Evolutionary conservation across 1,140 invertebrate genomes (phyloP), one percentile per base, ranked within the genome.

Genomic region (Protaetia brevitarsis): DNA sequence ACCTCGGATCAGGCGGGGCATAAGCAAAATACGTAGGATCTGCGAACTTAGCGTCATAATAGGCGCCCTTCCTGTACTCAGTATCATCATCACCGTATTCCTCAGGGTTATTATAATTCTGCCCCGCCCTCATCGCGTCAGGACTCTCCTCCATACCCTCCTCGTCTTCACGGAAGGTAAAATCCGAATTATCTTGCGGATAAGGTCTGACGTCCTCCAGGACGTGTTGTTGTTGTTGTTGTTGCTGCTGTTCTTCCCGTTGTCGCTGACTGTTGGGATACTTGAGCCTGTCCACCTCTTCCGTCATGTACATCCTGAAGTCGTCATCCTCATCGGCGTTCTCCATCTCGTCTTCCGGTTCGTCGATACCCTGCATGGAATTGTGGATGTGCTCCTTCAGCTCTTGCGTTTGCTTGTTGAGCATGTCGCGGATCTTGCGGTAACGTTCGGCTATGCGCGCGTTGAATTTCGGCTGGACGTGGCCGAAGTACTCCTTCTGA

Each of bases 21-120:
- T 71, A 71, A n/a, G 66, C 75, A 68, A 77, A 77, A 30, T 74
- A 63, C 16, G 63, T 64, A 7, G 71, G 70, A 66, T 74, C 71
- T 21, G 69, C 67, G 16, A 63, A 69, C 21, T 66, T 66, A n/a
- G 68, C 65, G 36, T 74, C 61, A 21, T 69, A 51, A 23, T 68
- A 66, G 7, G 21, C 64, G 6, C 63, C 51, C n/a, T 27, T 28
- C 16, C 31, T 36, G 11, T 19, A 19, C 19, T 27, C 31, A 8
- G 41, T 13, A 36, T 34, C 31, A 2, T n/a, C 29, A 13, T 36
- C 60, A 5, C 30, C 60, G 60, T 62, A 62, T n/a, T 16, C 21
- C 7, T 34, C 63, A 56, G 11, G 31, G 31, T 10, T 64, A 58
- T 63, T 58, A 45, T 51, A 56, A 34, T 58, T 66, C 30, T 29